Percentiles rank a stretch among this genome's conserved stretches.
These are phyloP conservation scores for Pedionomus torquatus DNA, from an alignment of 2,113 vertebrate genomes.

Conservation along the genomic window DNA sequence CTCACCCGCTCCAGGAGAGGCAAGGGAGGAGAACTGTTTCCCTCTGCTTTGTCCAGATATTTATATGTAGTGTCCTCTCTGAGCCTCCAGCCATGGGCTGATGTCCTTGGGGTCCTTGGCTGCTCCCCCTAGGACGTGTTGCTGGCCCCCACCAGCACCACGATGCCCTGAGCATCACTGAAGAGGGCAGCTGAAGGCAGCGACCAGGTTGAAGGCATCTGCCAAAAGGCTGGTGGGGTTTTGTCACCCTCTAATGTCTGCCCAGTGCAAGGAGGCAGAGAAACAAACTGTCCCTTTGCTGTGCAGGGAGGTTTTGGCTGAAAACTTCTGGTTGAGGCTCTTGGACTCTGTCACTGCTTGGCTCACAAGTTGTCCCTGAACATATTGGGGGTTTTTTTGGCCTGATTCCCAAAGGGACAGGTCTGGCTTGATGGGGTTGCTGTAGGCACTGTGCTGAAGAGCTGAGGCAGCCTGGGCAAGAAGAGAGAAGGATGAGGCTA, in stretches of 20 bases:
- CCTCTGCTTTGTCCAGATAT: not conserved
- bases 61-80: rapidly evolving
- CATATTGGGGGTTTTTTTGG: rapidly evolving
- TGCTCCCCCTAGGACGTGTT: rapidly evolving
- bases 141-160: not conserved
- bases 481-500: not conserved
- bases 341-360: not conserved
- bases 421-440: rapidly evolving
- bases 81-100: rapidly evolving
- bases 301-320: not conserved
- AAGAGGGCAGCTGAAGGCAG: not conserved
- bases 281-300: rapidly evolving
- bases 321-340: not conserved
- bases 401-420: not conserved
- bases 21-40: not conserved
- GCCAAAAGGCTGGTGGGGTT: not conserved
- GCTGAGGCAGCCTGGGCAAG: not conserved
- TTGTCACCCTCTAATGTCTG: not conserved
- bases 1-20: rapidly evolving
- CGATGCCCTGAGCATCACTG: rapidly evolving
- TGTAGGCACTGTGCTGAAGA: not conserved
- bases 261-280: not conserved
- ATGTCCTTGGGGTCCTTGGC: not conserved
- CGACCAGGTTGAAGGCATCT: not conserved
- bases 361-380: not conserved